Evolutionary conservation across 2,888 invertebrate genomes (phyloP).

Genomic region (Blomia tropicalis): DNA sequence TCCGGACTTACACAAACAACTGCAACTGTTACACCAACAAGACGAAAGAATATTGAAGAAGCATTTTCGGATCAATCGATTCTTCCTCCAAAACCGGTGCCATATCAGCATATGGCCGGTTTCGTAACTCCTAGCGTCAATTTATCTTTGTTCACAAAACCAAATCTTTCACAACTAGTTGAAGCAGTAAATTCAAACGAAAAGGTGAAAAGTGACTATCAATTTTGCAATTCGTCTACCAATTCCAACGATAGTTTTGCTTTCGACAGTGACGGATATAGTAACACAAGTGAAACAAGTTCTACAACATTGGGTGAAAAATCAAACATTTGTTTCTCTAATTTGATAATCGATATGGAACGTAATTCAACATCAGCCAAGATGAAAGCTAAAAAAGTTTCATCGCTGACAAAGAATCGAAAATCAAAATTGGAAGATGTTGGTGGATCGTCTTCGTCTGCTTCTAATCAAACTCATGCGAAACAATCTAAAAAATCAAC

Average conservation of each 20-base stretch:
- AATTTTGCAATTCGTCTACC: not conserved
- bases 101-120: constrained; percentile 66
- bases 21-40: constrained; percentile 82
- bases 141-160: constrained; percentile 18
- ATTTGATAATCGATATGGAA: not conserved
- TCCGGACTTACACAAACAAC: constrained; percentile 83
- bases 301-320: not conserved
- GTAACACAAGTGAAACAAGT: constrained; percentile 3
- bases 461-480: not conserved
- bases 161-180: constrained; percentile 17
- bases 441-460: not conserved
- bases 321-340: not conserved
- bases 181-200: not conserved
- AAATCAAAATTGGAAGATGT: not conserved
- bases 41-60: constrained; percentile 74
- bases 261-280: constrained; percentile 8
- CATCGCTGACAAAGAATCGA: not conserved
- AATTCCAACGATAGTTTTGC: constrained; percentile 14
- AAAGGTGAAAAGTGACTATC: not conserved
- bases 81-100: constrained; percentile 43
- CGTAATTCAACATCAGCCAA: not conserved
- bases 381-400: not conserved
- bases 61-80: constrained; percentile 66
- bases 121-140: constrained; percentile 61
- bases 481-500: constrained; percentile 12